phyloP scores from a whole-genome alignment of 2,797 vertebrate genomes.

The Lithobates pipiens region DNA sequence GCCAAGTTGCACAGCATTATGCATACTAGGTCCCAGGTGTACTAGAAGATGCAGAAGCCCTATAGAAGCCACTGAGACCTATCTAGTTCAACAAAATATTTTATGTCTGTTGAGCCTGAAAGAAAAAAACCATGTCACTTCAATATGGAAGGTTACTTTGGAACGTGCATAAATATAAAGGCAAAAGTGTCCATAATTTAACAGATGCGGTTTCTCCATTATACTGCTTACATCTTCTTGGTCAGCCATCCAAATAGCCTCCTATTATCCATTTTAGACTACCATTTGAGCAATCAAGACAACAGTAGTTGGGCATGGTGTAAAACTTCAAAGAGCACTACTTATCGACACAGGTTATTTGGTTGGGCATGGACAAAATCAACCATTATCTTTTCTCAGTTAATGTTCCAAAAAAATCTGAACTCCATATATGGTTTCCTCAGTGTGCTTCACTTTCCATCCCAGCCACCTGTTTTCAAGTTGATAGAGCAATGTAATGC shows the following conservation, averaged over 20 bases:
- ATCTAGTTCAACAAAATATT: neutral
- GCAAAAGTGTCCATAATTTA: neutral
- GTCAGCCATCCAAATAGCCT: neutral
- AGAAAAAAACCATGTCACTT: neutral
- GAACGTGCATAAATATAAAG: neutral
- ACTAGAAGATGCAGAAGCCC: neutral
- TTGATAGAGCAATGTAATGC: constrained; percentile 4
- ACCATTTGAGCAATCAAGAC: neutral
- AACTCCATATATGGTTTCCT: neutral
- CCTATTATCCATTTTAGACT: neutral
- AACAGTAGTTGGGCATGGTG: neutral
- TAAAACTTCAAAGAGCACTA: neutral
- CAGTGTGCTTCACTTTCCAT: constrained; percentile 2
- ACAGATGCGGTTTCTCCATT: neutral
- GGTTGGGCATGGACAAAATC: neutral
- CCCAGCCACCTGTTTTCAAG: neutral
- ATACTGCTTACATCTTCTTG: neutral
- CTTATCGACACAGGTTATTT: neutral
- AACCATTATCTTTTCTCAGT: neutral
- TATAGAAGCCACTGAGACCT: neutral
- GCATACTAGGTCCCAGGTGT: neutral
- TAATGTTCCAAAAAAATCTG: neutral
- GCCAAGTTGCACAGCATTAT: neutral
- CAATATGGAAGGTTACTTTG: neutral
- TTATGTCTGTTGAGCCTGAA: neutral